Base-by-base conservation (phyloP, 1,140 invertebrate species). In the Leptestheria dahalacensis region DNA sequence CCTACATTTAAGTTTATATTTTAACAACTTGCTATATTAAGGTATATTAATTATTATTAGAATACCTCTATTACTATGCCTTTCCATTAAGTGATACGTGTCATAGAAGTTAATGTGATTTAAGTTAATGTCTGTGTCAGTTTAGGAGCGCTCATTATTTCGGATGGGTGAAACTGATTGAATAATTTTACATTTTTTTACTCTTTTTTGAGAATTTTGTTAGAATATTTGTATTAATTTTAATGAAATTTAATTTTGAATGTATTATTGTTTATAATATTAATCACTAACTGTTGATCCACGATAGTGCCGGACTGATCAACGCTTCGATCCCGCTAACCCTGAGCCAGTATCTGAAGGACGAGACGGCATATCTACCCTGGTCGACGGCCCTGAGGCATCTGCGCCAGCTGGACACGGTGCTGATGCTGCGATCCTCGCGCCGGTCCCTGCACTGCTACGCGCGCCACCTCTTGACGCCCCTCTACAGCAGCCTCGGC, bases 361-460 rank as follows among this genome's bases (percentile, higher is more conserved):
- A 80, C 4, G 86, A 89, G 68, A 74, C 74, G 10, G 82, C 86
- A 62, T 85, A 85, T 66, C 79, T 83, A 2, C 84, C 84, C 1
- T 86, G 84, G 84, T 76, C 78, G 3, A 84, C 83, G 0, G 82
- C 84, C 0, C 71, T 83, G 0, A 73, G 76, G 58, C 84, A 86
- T 71, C 74, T 88, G 3, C 75, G 80, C 59, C 75, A 78, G 4
- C 82, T 85, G 77, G 80, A 79, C 61, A 74, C 76, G 55, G 77
- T 81, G 68, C 70, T 88, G 47, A 78, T 78, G 20, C 82, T 83
- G 65, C 80, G 82, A 59, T 73, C 79, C 0, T 74, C 78, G 2
- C 82, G 83, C 63, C 79, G 81, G 64, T 70, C 77, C 23, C 82
- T 85, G 64, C 72, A 82, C 18, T 69, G 75, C 25, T 85, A 81